Conservation (phyloP, 2,888 invertebrate genomes). For the Tuberolachnus salignus region DNA sequence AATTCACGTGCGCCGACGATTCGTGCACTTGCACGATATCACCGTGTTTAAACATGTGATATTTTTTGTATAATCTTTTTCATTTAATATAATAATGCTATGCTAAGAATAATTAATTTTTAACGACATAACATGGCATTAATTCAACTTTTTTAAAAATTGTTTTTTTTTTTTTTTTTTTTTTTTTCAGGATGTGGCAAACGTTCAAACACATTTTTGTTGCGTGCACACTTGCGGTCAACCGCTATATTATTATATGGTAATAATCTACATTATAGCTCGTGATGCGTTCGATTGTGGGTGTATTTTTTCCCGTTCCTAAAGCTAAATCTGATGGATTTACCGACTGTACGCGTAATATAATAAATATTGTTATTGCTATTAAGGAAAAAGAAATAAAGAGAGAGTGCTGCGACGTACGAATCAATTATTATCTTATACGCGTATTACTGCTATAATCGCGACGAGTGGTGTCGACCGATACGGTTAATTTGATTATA, state of each 20-base stretch:
- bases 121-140: not conserved
- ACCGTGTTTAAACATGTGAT: not conserved
- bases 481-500: too few species aligned
- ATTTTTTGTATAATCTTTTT: not conserved
- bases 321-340: too few species aligned
- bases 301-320: not conserved
- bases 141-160: constrained; percentile 23
- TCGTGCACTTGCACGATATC: not conserved
- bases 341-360: too few species aligned
- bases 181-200: constrained; percentile 17
- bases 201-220: constrained; percentile 18
- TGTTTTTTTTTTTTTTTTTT: too few species aligned
- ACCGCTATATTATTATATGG: not conserved
- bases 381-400: too few species aligned
- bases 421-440: too few species aligned
- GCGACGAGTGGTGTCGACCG: too few species aligned
- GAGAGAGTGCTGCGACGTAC: too few species aligned
- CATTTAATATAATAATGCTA: not conserved
- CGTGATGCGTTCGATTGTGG: not conserved
- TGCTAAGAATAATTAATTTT: constrained; percentile 12
- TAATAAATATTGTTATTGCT: too few species aligned
- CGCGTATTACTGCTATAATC: too few species aligned
- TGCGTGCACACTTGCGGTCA: not conserved
- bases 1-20: too few species aligned
- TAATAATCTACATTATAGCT: not conserved